These are phyloP conservation scores for Luscinia luscinia DNA, from an alignment of 2,797 vertebrate genomes.

Conservation along the genomic window DNA sequence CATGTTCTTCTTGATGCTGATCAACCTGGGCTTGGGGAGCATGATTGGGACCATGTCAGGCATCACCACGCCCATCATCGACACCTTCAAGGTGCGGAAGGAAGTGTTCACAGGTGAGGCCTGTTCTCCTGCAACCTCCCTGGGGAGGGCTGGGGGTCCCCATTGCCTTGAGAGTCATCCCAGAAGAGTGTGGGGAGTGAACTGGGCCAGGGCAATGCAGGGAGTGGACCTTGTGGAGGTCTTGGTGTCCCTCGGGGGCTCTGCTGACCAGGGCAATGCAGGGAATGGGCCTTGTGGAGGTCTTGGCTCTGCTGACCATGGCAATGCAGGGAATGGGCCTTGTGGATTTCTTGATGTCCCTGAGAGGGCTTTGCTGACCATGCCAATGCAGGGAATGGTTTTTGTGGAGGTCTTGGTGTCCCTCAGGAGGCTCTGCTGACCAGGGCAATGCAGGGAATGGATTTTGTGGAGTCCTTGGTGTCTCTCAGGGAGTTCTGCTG, in stretches of 20 bases:
- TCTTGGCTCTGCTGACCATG: rapidly evolving
- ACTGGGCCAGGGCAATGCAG: background rate
- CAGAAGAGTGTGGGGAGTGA: background rate
- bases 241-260: rapidly evolving
- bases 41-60: conserved; percentile 98
- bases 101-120: conserved; percentile 91
- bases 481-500: too few relatives aligned
- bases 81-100: conserved; percentile 94
- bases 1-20: conserved; percentile 98
- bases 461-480: too few relatives aligned
- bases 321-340: too few relatives aligned
- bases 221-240: background rate
- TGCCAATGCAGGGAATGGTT: too few relatives aligned
- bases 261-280: background rate
- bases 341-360: too few relatives aligned
- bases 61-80: conserved; percentile 92
- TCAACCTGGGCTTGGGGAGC: conserved; percentile 94
- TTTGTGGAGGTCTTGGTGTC: too few relatives aligned
- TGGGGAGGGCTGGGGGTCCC: background rate
- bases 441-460: too few relatives aligned
- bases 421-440: too few relatives aligned
- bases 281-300: background rate
- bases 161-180: background rate
- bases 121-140: background rate
- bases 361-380: too few relatives aligned